Percentiles rank a stretch among this genome's conserved stretches.
phyloP scores from a whole-genome alignment of 64 coral and sea anemone species.

The Pocillopora damicornis region DNA sequence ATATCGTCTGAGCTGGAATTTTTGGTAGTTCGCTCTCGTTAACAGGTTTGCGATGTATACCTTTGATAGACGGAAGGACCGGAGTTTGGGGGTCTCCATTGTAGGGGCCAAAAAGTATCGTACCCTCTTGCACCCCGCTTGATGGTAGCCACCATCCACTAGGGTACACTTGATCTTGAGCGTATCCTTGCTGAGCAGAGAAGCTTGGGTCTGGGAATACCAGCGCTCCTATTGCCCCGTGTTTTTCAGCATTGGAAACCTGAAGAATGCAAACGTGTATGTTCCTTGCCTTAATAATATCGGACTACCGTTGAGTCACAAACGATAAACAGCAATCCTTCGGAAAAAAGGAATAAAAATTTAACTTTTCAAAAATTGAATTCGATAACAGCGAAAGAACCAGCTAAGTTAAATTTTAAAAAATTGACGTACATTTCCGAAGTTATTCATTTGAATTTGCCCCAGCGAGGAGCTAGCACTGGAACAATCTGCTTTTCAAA shows the following conservation, averaged over 20 bases:
- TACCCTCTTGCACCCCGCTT: slow-evolving; percentile 64
- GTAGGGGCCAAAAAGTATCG: background rate
- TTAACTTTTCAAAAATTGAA: too few relatives aligned
- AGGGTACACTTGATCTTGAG: slow-evolving; percentile 50
- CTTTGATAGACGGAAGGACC: slow-evolving; percentile 49
- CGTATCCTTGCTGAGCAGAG: slow-evolving; percentile 62
- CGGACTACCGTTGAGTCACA: background rate
- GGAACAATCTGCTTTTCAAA: too few relatives aligned
- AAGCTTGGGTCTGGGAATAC: slow-evolving; percentile 67
- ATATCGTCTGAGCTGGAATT: slow-evolving; percentile 58
- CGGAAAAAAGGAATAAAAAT: too few relatives aligned
- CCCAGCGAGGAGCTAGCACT: too few relatives aligned
- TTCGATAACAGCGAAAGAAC: too few relatives aligned
- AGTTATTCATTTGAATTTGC: too few relatives aligned
- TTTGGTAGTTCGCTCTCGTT: slow-evolving; percentile 30
- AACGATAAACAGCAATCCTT: background rate
- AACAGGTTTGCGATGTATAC: slow-evolving; percentile 46
- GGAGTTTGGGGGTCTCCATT: slow-evolving; percentile 63
- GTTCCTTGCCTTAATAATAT: background rate
- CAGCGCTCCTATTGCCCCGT: slow-evolving; percentile 59
- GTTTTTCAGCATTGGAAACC: slow-evolving; percentile 41
- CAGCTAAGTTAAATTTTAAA: too few relatives aligned
- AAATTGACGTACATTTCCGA: too few relatives aligned
- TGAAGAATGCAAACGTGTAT: background rate
- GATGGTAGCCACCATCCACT: slow-evolving; percentile 66